Evolutionary conservation across 1,140 invertebrate genomes (phyloP), one percentile per base, ranked within the genome.

Genomic region (Pachypsylla venusta): DNA sequence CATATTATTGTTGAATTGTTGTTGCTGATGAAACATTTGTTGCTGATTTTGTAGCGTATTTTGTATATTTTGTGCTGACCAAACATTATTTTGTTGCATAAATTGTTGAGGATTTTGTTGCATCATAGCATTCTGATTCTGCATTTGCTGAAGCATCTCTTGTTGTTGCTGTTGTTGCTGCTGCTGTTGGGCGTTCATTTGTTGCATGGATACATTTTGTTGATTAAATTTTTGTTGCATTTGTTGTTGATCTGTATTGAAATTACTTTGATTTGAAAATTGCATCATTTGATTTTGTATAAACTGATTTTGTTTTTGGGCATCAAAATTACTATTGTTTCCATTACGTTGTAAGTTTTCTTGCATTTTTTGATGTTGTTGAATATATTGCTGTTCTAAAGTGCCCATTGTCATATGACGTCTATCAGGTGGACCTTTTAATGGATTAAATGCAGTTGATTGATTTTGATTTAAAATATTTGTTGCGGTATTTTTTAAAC

Each of bases 21-120:
- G 42, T n/a, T 48, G 42, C 42, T 48, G 60, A 19, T 48, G 42
- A 19, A 48, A 48, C 40, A 57, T 40, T 25, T 40, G 25, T 14
- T 30, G 40, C 35, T 39, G 56, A 25, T 1, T 40, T 25, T 40
- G 30, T 30, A 14, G 25, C 25, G 16, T 25, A 28, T 3, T 35
- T 35, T 28, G 56, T 28, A 13, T 30, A 20, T 22, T 30, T 2
- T 40, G 26, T 2, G 30, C 25, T 1, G 14, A 16, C 25, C 19
- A 57, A 4, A 16, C 16, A 19, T 30, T 30, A 14, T 35, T 13
- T 57, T 35, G 28, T 48, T 74, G 72, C 56, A 72, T 71, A 16
- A 73, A 62, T 57, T 73, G 71, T 69, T 72, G 72, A 62, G 73
- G 71, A 57, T 72, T 69, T 61, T 74, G 72, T 62, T 73, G 71